Base-by-base conservation (phyloP, 2,888 invertebrate genomes). In the Resseliella maxima region DNA sequence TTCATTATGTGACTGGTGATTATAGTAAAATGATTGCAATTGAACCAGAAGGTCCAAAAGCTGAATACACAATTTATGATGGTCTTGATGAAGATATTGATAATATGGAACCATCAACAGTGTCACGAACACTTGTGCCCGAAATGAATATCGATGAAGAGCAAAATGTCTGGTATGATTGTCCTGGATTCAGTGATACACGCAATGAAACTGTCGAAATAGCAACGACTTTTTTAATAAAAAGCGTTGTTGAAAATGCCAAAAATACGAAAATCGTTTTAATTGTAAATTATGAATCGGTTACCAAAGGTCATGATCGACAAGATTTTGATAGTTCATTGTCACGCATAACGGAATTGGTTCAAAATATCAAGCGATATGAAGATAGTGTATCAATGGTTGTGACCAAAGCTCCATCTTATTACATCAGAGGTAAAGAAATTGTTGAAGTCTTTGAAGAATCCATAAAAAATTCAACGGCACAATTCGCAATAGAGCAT, bases 131-230 rank as follows among this genome's bases (percentile, higher is more conserved):
- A 3, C n/a, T 83, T 18, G 5, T 83, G 1, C 83, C 83, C 3
- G 83, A 38, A 21, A 83, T 83, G 35, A 21, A n/a, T 1, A 35
- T 38, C 21, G 83, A 83, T n/a, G 83, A 83, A 35, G 38, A 83
- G 15, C 35, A 83, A n/a, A 83, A 83, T 38, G 83, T 38, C 3
- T 83, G 83, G 83, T 38, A n/a, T 21, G 83, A 83, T 18, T 83
- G 35, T 5, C 83, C 83, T 15, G 83, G 83, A 2, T 83, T 35
- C 15, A 3, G 10, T 10, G 83, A 83, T 35, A 83, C 83, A 15
- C 83, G 83, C 35, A 83, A 83, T 15, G 35, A 83, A 35, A 83
- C 83, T 6, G 15, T 83, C 2, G 83, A 83, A 35, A 83, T 83
- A 21, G 36, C 83, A 21, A 83, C 35, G 6, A 15, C 83, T 18